phyloP scores from a whole-genome alignment of 2,888 invertebrate species.

The Tolmerus cingulatus region DNA sequence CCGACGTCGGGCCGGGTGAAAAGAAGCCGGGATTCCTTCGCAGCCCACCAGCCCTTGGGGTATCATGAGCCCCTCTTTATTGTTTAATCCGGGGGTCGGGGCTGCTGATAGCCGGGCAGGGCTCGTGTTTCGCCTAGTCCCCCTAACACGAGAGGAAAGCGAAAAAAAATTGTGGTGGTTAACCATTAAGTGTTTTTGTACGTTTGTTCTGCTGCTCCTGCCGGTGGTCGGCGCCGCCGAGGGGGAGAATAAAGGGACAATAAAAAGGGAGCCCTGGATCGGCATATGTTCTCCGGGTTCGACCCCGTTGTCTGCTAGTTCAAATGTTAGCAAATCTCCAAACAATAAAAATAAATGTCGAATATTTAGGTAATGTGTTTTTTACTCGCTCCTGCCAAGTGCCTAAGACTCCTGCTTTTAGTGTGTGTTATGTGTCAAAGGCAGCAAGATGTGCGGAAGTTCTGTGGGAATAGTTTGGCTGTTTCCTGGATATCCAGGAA shows the following conservation, averaged over 20 bases:
- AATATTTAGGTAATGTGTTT: constrained; percentile 49
- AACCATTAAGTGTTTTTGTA: constrained; percentile 48
- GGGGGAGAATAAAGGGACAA: constrained; percentile 20
- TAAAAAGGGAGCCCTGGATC: constrained; percentile 31
- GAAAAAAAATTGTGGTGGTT: constrained; percentile 47
- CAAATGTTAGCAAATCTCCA: constrained; percentile 52
- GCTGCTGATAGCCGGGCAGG: not conserved
- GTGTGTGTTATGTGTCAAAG: not conserved
- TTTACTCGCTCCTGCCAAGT: constrained; percentile 10
- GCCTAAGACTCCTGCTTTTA: not conserved
- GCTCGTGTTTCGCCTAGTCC: not conserved
- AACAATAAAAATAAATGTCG: constrained; percentile 56
- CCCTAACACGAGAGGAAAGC: constrained; percentile 14
- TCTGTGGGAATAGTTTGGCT: not conserved
- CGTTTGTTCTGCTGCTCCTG: constrained; percentile 43
- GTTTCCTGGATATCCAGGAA: not conserved
- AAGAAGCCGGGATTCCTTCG: constrained; percentile 1
- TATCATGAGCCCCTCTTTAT: constrained; percentile 40
- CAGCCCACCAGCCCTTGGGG: constrained; percentile 13
- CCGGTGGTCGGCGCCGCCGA: not conserved
- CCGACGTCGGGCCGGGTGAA: not conserved
- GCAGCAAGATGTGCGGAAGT: not conserved
- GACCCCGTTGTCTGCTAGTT: constrained; percentile 41
- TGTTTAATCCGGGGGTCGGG: constrained; percentile 30
- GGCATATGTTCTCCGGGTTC: constrained; percentile 45